Evolutionary conservation across 2,888 invertebrate species (phyloP).

Genomic region (Rhorus exstirpatorius): DNA sequence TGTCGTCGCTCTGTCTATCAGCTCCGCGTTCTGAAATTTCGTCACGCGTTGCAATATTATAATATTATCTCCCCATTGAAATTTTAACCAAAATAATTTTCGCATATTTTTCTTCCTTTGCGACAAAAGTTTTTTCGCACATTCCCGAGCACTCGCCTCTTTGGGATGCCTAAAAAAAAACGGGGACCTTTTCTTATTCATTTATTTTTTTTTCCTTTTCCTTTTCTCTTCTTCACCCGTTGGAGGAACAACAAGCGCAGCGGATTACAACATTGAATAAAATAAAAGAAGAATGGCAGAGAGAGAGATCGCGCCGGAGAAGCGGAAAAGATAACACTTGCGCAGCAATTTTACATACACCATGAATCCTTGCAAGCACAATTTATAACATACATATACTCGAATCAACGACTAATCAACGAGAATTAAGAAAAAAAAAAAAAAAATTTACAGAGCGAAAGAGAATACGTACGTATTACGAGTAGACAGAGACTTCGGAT

Average conservation of each 20-base stretch:
- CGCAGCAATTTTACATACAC: constrained; percentile 29
- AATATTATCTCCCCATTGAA: constrained; percentile 25
- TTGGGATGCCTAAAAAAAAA: too few species aligned
- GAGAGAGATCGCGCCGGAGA: constrained; percentile 18
- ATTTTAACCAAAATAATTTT: too few species aligned
- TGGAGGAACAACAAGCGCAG: too few species aligned
- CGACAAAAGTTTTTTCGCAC: constrained; percentile 1
- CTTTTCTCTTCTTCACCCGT: too few species aligned
- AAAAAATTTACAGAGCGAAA: constrained; percentile 76
- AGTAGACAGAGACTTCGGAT: constrained; percentile 82
- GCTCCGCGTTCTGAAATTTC: constrained; percentile 85
- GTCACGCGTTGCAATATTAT: background rate
- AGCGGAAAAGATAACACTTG: constrained; percentile 63
- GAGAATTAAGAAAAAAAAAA: constrained; percentile 24
- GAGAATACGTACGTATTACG: constrained; percentile 84
- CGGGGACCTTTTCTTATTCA: too few species aligned
- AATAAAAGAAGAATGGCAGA: too few species aligned
- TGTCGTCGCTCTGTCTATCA: constrained; percentile 88
- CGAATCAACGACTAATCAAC: background rate
- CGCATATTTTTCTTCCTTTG: background rate
- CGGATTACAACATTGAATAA: too few species aligned
- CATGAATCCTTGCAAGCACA: background rate
- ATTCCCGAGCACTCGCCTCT: too few species aligned
- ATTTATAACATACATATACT: background rate
- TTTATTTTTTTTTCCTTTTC: too few species aligned